Evolutionary conservation across 2,113 vertebrate genomes (phyloP), one percentile per base, ranked within the genome.

Genomic region (Irena cyanogastra): DNA sequence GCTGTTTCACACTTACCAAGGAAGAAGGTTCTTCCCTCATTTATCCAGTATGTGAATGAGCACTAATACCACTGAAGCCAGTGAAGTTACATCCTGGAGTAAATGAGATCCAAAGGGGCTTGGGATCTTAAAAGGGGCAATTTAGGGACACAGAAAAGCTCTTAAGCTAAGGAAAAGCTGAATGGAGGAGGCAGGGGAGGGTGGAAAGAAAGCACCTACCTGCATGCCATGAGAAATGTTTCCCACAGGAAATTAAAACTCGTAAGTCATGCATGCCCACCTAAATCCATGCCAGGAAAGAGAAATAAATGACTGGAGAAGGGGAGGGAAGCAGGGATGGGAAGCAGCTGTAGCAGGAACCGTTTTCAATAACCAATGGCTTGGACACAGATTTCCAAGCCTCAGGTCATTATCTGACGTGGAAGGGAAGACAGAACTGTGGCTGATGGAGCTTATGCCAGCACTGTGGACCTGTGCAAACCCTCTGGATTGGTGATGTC

Each of bases 171-270:
- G 66, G 26, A 79, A 89, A 76, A 35, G 24, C 41, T 56, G 79
- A 54, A 87, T 35, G 9, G 75, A 6, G 17, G 39, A 70, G 42
- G 68, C 45, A 74, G 21, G 13, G 24, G 13, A 83, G 17, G 54
- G 16, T 90, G 37, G 65, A 56, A 94, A 87, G 75, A 93, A 83
- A 93, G 57, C 44, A 72, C 26, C 65, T 95, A 92, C 91, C 89
- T 95, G 85, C 81, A 84, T 89, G 89, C 81, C 77, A 72, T 92
- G 53, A 91, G 81, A 93, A 86, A 79, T 30, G 69, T 61, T 96
- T 89, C 94, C 89, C 74, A 91, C 95, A 94, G 95, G 93, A 96
- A 96, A 97, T 97, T 95, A 94, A 95, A 97, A 87, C 70, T 95
- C 4, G 0, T 91, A 95, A 95, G 83, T 63, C 87, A 94, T 91